Percentiles rank a stretch among this genome's conserved stretches.
Evolutionary conservation across 2,888 invertebrate genomes (phyloP).

Genomic region (Camptogramma bilineatum): DNA sequence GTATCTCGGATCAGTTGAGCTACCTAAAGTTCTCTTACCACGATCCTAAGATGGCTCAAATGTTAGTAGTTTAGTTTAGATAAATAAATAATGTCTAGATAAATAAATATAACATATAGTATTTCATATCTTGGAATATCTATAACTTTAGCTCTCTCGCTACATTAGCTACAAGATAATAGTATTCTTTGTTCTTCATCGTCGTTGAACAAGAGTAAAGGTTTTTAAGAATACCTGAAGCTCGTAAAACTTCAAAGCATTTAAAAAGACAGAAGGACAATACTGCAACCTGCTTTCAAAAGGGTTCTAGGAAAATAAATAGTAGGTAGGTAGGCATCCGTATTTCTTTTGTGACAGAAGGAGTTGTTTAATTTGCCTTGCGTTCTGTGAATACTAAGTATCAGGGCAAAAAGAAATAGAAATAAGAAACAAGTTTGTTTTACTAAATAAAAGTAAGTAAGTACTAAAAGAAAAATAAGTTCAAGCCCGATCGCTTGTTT

Average conservation of each 20-base stretch:
- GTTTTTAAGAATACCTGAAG: not conserved
- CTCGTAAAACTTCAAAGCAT: not conserved
- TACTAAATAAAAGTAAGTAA: not conserved
- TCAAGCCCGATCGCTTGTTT: not conserved
- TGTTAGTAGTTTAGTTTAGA: no score
- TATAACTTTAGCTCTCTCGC: not conserved
- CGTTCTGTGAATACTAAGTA: conserved; percentile 1
- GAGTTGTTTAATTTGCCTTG: not conserved
- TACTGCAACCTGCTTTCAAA: not conserved
- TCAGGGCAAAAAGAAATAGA: not conserved
- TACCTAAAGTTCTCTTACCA: no score
- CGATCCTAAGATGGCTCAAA: no score
- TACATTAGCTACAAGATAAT: not conserved
- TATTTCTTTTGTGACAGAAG: conserved; percentile 11
- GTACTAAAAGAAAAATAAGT: not conserved
- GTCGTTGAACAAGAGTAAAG: not conserved
- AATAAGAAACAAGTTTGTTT: not conserved
- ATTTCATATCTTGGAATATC: not conserved
- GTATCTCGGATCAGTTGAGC: no score
- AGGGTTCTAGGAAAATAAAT: conserved; percentile 6
- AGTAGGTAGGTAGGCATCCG: conserved; percentile 1
- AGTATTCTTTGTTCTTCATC: not conserved
- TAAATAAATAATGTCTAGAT: no score
- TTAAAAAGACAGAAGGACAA: not conserved
- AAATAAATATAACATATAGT: no score